Evolutionary conservation across 2,888 invertebrate species (phyloP), one percentile per base, ranked within the genome.

Genomic region (Pseudeuparius sepicola): DNA sequence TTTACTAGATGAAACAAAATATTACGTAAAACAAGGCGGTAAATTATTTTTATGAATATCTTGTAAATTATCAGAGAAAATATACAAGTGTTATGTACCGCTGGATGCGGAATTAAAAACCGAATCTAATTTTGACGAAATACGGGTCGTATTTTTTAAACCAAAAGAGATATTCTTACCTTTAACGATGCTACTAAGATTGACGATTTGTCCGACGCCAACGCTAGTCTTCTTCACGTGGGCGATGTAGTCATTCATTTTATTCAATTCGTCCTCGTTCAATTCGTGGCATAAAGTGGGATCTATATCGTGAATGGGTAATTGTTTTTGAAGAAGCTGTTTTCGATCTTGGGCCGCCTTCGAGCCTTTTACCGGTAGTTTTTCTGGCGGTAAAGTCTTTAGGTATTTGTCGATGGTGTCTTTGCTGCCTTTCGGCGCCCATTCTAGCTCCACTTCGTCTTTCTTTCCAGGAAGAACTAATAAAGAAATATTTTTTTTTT

Each of bases 241-340:
- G n/a, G 53, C 53, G 11, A 63, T 53, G 41, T 64, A 64, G 36
- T 63, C 62, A 31, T 60, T 55, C 60, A 64, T 60, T 46, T 59
- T 50, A 13, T 54, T 51, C 25, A 59, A 43, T 47, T 64, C 64
- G 3, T 55, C 54, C 15, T 59, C 59, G 9, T 67, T 66, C 4
- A 74, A 59, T 33, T 67, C 64, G 47, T 73, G 70, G 45, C 73
- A 74, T n/a, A 65, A 55, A 24, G 63, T 62, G 13, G 72, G 65
- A 56, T 85, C 83, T 28, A 87, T 74, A 55, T 88, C 88, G 53
- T 88, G 87, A 2, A 82, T 71, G 7, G 88, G 88, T 36, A 89
- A 70, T 63, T 90, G 89, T 41, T 82, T 82, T 51, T 87, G 81
- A 4, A 90, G 67, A 50, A 86, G 78, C 37, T 84, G 81, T 46